These are phyloP conservation scores for Varanus komodoensis DNA, from an alignment of 2,113 vertebrate genomes.

Conservation along the genomic window DNA sequence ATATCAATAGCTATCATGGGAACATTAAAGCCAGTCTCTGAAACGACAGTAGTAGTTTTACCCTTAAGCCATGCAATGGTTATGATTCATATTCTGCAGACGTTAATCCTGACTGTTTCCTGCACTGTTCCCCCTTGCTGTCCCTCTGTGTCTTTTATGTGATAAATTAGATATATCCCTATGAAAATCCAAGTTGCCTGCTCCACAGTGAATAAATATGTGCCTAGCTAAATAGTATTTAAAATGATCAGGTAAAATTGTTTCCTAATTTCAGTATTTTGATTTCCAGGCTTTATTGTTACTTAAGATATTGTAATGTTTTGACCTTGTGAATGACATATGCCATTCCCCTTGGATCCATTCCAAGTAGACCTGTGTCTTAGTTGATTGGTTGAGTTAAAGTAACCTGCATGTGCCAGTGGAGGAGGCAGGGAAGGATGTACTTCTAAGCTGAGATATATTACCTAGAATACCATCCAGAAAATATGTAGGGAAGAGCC, in stretches of 20 bases:
- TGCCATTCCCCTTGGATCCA: slow-evolving; percentile 1
- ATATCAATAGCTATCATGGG: neutral
- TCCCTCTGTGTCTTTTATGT: slow-evolving; percentile 21
- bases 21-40: neutral
- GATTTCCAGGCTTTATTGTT: slow-evolving; percentile 8
- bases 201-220: neutral
- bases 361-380: slow-evolving; percentile 48
- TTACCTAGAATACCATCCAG: neutral
- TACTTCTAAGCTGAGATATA: neutral
- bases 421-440: slow-evolving; percentile 46
- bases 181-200: slow-evolving; percentile 48
- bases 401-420: slow-evolving; percentile 41
- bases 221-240: slow-evolving; percentile 38
- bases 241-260: slow-evolving; percentile 24
- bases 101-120: slow-evolving; percentile 11
- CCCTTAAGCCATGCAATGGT: slow-evolving; percentile 8
- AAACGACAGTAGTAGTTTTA: slow-evolving; percentile 14
- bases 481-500: neutral
- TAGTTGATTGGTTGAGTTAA: slow-evolving; percentile 50
- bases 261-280: slow-evolving; percentile 44
- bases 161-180: slow-evolving; percentile 36
- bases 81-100: slow-evolving; percentile 49
- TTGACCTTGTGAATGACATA: neutral
- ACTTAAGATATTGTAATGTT: neutral
- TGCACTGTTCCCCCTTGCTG: slow-evolving; percentile 20